Conservation (phyloP, 2,888 invertebrate species). For the Xanthorhoe designata region DNA sequence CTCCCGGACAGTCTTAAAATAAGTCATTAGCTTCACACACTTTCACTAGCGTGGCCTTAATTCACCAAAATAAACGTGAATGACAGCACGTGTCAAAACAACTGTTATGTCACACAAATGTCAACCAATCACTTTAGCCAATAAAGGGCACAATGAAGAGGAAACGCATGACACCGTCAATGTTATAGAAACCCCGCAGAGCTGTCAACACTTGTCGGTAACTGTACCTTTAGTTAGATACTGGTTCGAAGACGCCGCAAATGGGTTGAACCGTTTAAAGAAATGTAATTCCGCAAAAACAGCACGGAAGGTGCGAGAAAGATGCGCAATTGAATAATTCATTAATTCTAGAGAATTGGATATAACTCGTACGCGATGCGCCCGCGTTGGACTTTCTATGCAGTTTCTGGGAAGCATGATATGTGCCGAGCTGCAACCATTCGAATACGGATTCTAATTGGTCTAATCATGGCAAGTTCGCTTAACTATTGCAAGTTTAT, state of each 20-base stretch:
- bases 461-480: slow-evolving; percentile 24
- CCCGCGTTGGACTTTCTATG: slow-evolving; percentile 38
- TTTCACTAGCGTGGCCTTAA: slow-evolving; percentile 39
- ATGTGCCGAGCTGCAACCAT: slow-evolving; percentile 20
- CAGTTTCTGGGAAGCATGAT: slow-evolving; percentile 34
- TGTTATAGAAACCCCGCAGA: slow-evolving; percentile 45
- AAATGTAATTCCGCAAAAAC: slow-evolving; percentile 56
- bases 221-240: slow-evolving; percentile 49
- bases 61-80: slow-evolving; percentile 36
- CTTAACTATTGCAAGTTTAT: slow-evolving; percentile 20
- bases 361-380: slow-evolving; percentile 50
- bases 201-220: slow-evolving; percentile 54
- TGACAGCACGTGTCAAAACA: slow-evolving; percentile 43
- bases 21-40: slow-evolving; percentile 38
- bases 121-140: slow-evolving; percentile 42
- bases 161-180: slow-evolving; percentile 48
- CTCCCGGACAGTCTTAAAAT: slow-evolving; percentile 33
- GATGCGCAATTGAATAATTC: slow-evolving; percentile 60
- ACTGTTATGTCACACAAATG: slow-evolving; percentile 42
- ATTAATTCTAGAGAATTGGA: slow-evolving; percentile 58
- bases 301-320: slow-evolving; percentile 51
- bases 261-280: slow-evolving; percentile 48
- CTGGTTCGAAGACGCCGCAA: slow-evolving; percentile 22
- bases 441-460: slow-evolving; percentile 30
- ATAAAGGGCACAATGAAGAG: slow-evolving; percentile 46